Base-by-base conservation (phyloP, 2,888 invertebrate species). In the Deilephila elpenor region DNA sequence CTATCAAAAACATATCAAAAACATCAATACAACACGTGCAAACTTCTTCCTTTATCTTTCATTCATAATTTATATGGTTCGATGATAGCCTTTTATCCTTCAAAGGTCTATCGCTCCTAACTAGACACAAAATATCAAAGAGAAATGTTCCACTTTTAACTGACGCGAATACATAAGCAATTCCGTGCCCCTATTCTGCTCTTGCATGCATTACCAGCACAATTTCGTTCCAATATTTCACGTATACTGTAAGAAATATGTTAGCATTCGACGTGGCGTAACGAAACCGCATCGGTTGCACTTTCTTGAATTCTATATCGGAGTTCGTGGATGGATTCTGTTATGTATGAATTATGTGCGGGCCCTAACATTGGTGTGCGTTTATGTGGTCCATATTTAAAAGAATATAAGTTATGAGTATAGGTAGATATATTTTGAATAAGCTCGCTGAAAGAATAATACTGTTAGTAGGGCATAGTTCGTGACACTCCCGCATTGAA, bases 271-370 rank as follows among this genome's bases (percentile, higher is more conserved):
- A 85, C 79, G 82, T 82, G 85, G 82, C 80, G 86, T 80, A 83
- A 83, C 86, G 87, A 87, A 88, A 89, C 85, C 84, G 86, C 86
- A 86, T 85, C 78, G 85, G 81, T 85, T 89, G 89, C 89, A 88
- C 84, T 89, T 89, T 89, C 78, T 77, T 78, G 76, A 78, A 79
- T 86, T 81, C 78, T 82, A 83, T 85, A 85, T 85, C 79, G 82
- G 76, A 79, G 60, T 76, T 74, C 82, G 81, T 80, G 77, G 75
- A 75, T 86, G 79, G 83, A 80, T 84, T 84, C 81, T 82, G 80
- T 82, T 85, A 84, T 85, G 79, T 82, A 83, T 79, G 82, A 80
- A 83, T 85, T 84, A 86, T 83, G 81, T 80, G 76, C 70, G 62
- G 77, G 74, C 78, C 81, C 80, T 82, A 62, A 62, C 62, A 64